Percentiles rank a stretch among this genome's conserved stretches.
These are phyloP conservation scores for Drosophila mayri DNA, from an alignment of 1,140 invertebrate species.

Conservation along the genomic window DNA sequence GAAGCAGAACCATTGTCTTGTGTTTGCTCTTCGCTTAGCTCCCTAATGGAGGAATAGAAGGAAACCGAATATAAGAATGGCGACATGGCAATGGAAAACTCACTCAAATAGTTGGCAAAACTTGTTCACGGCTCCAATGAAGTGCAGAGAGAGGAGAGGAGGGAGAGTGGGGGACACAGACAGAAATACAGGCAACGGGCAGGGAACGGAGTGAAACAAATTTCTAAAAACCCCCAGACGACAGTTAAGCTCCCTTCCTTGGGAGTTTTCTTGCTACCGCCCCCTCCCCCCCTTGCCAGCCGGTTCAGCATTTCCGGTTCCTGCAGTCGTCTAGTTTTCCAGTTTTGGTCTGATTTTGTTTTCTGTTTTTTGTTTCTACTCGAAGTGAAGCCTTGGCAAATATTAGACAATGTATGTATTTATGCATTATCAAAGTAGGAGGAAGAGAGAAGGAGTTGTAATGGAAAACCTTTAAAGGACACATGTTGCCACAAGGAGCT, in stretches of 20 bases:
- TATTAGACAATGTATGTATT: slow-evolving; percentile 77
- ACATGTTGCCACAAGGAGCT: neutral
- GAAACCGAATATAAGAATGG: slow-evolving; percentile 58
- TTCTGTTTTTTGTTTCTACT: neutral
- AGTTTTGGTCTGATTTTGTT: slow-evolving; percentile 15
- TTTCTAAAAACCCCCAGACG: slow-evolving; percentile 67
- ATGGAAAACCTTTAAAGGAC: slow-evolving; percentile 14
- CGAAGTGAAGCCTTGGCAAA: slow-evolving; percentile 47
- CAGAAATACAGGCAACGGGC: neutral
- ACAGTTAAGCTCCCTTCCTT: slow-evolving; percentile 60
- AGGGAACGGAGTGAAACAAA: slow-evolving; percentile 45
- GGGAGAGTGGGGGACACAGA: neutral
- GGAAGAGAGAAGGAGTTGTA: neutral
- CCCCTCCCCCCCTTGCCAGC: neutral
- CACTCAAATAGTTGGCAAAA: slow-evolving; percentile 74
- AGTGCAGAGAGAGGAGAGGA: slow-evolving; percentile 44
- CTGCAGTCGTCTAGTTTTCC: slow-evolving; percentile 27
- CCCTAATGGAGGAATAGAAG: slow-evolving; percentile 30
- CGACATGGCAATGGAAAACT: slow-evolving; percentile 66
- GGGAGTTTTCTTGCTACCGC: neutral
- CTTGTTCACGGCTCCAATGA: slow-evolving; percentile 75
- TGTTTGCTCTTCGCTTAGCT: slow-evolving; percentile 62
- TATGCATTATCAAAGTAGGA: slow-evolving; percentile 59
- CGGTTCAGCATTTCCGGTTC: slow-evolving; percentile 22
- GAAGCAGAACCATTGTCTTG: slow-evolving; percentile 63